Base-by-base conservation (phyloP, 2,888 invertebrate species). In the Amphipoea lucens region DNA sequence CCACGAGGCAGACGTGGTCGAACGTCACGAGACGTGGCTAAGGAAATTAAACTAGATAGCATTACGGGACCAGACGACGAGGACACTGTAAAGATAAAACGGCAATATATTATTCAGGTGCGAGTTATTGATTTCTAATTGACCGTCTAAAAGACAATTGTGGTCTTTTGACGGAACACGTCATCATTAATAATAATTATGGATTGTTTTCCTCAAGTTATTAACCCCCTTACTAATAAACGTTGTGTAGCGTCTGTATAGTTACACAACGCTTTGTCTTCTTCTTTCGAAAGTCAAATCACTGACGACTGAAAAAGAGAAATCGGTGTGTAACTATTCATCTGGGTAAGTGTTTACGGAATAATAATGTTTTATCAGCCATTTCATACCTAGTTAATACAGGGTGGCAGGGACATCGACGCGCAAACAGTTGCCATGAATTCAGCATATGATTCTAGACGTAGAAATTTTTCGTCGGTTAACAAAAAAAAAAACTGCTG, bases 61-160 rank as follows among this genome's bases (percentile, higher is more conserved):
- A 51, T 29, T 63, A 78, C 67, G 17, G 71, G 65, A 36, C 60
- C 63, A 14, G 84, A 87, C 66, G 74, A 77, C 74, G 9, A 81
- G 78, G 71, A 76, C 76, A 69, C 82, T 29, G 77, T 84, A 48
- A 54, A 36, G 7, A 1, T 78, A 20, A 90, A 88, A 82, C 89
- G 76, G 12, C 42, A 20, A 14, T 85, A 89, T 78, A 73, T 92
- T 51, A 51, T 40, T 14, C 86, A 90, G 92, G 92, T 92, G 81
- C 29, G 84, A 69, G 1, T 51, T 79, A 20, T 66, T 79, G 36
- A 23, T 66, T 68, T 67, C 23, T 70, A 40, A 51, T 60, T 66
- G 14, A 51, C 45, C 11, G 29, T 65, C 11, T 4, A 42, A 65
- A 40, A 29, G 9, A 42, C 23, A 40, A 57, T 63, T 5, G 6